Conservation (phyloP, 2,797 vertebrate species). For the Tamandua tetradactyla region DNA sequence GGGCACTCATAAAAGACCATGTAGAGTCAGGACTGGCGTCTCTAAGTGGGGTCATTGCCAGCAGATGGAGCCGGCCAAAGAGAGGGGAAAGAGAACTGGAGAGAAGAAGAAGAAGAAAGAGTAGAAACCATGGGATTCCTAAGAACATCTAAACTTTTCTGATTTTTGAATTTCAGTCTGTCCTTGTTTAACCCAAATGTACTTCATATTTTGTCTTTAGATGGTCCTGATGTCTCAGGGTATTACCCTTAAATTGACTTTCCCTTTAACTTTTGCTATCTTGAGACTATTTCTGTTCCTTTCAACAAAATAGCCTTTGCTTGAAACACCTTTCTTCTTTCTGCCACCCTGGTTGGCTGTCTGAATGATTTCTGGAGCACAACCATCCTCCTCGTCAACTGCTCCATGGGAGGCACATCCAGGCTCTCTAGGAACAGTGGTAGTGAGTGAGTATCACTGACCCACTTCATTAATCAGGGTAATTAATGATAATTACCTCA, state of each 20-base stretch:
- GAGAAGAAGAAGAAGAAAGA: background rate
- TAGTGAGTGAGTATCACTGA: background rate
- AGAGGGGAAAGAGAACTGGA: background rate
- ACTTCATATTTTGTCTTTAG: background rate
- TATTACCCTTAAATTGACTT: constrained; percentile 16
- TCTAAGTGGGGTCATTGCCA: background rate
- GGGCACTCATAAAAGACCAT: background rate
- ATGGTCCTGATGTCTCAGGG: background rate
- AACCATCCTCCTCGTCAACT: background rate
- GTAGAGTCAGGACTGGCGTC: background rate
- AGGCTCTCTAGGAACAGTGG: background rate
- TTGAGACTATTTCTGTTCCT: constrained; percentile 25
- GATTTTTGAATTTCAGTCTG: background rate
- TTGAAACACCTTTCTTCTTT: background rate
- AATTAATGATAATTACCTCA: background rate
- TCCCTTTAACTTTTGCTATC: background rate
- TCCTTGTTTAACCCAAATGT: background rate
- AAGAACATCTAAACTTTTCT: background rate
- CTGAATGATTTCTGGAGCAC: background rate
- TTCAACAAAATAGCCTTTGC: constrained; percentile 30
- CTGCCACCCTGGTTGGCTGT: background rate
- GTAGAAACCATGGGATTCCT: background rate
- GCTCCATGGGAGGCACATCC: background rate
- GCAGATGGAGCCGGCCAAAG: background rate
- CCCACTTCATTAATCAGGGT: background rate